phyloP scores from a whole-genome alignment of 1,140 invertebrate genomes.

The Ladona fulva region DNA sequence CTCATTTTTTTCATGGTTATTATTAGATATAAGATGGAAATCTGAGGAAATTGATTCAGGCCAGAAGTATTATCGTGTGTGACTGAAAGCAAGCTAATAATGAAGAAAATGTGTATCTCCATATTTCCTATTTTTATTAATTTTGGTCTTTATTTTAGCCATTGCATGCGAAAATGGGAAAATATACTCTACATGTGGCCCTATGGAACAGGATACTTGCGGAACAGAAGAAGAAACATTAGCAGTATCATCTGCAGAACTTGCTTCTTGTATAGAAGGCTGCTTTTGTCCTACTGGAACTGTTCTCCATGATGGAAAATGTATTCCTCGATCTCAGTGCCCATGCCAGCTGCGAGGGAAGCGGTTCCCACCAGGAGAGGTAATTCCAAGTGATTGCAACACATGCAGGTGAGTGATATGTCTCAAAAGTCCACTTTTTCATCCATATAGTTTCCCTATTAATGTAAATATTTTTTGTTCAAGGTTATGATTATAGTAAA shows the following conservation, averaged over 20 bases:
- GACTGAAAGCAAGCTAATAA: no score
- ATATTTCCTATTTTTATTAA: no score
- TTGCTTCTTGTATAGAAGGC: constrained; percentile 61
- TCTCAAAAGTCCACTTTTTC: no score
- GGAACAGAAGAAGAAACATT: constrained; percentile 38
- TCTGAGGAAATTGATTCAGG: no score
- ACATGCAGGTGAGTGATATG: constrained; percentile 46
- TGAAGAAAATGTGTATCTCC: no score
- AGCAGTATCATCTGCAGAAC: constrained; percentile 28
- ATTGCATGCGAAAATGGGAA: constrained; percentile 57
- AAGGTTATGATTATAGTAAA: no score
- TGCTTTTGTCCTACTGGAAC: constrained; percentile 74
- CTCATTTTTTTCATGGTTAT: no score
- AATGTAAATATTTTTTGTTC: no score
- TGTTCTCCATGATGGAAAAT: constrained; percentile 60
- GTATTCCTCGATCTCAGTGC: constrained; percentile 59
- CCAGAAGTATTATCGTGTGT: no score
- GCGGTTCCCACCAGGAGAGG: constrained; percentile 58
- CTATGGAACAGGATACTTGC: constrained; percentile 47
- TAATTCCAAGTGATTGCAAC: constrained; percentile 72
- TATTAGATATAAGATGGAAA: no score
- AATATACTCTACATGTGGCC: constrained; percentile 58
- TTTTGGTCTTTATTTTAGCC: constrained; percentile 40
- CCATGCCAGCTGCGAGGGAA: constrained; percentile 71
- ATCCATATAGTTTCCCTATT: no score